Evolutionary conservation across 2,888 invertebrate species (phyloP).

Genomic region (Brenthis ino): DNA sequence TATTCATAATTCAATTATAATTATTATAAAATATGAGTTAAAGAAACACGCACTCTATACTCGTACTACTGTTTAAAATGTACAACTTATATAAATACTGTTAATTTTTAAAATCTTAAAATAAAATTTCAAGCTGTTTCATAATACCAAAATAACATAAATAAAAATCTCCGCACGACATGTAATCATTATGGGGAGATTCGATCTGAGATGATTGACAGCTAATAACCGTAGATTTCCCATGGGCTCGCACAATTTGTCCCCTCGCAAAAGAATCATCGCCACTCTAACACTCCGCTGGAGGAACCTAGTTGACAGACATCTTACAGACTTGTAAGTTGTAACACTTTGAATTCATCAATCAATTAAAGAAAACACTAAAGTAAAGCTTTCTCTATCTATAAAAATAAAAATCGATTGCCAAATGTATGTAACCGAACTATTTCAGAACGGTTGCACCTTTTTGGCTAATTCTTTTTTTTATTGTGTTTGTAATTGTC

Average conservation of each 20-base stretch:
- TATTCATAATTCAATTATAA: too few relatives aligned
- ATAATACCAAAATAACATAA: slow-evolving; percentile 5
- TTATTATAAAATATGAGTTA: too few relatives aligned
- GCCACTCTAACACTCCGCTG: slow-evolving; percentile 24
- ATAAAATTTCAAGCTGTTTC: too few relatives aligned
- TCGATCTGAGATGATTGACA: slow-evolving; percentile 64
- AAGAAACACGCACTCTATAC: too few relatives aligned
- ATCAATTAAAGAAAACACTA: neutral
- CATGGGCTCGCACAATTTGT: slow-evolving; percentile 65
- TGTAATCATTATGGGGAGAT: slow-evolving; percentile 37
- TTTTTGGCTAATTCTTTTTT: too few relatives aligned
- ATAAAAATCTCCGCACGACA: slow-evolving; percentile 30
- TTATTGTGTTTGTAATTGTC: too few relatives aligned
- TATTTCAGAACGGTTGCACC: too few relatives aligned
- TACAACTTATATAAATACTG: too few relatives aligned
- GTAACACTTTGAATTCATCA: neutral
- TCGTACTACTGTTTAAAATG: neutral
- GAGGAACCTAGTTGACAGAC: slow-evolving; percentile 35
- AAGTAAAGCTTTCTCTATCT: too few relatives aligned
- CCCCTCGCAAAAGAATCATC: slow-evolving; percentile 45
- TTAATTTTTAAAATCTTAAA: too few relatives aligned
- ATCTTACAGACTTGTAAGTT: slow-evolving; percentile 11
- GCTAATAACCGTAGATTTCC: slow-evolving; percentile 77
- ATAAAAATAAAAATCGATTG: too few relatives aligned
- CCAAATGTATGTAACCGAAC: too few relatives aligned